These are phyloP conservation scores for Malurus melanocephalus DNA, from an alignment of 2,113 vertebrate species.

Conservation along the genomic window DNA sequence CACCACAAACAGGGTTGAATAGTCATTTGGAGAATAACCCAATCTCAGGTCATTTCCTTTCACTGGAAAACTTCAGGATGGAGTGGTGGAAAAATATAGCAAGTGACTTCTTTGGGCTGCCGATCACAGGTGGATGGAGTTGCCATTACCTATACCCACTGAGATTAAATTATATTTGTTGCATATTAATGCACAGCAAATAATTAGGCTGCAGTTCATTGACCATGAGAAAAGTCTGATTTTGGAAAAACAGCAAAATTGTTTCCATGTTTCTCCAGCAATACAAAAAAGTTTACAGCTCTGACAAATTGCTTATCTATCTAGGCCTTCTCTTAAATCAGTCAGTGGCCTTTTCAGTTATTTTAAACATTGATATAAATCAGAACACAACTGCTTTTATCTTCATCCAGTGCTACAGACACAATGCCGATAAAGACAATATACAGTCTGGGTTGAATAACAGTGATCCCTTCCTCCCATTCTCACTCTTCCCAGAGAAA, in stretches of 20 bases:
- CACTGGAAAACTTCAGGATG: neutral
- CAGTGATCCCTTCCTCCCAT: neutral
- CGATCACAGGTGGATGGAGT: neutral
- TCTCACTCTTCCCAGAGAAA: neutral
- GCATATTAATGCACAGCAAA: neutral
- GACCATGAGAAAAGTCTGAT: neutral
- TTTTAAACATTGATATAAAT: neutral
- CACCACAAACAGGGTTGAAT: neutral
- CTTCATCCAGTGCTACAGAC: neutral
- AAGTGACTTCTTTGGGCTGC: neutral
- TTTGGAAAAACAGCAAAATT: neutral
- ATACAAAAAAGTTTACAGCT: neutral
- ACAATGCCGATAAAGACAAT: neutral
- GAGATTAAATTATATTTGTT: neutral
- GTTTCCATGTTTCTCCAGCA: neutral
- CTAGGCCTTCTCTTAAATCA: neutral
- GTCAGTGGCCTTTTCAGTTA: neutral
- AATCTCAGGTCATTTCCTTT: neutral
- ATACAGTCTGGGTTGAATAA: neutral
- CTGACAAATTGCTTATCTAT: neutral
- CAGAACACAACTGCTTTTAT: conserved; percentile 2
- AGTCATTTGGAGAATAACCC: neutral
- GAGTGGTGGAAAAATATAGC: neutral
- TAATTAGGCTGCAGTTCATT: neutral
- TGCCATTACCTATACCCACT: neutral